phyloP scores from a whole-genome alignment of 37 sponge, comb jelly and placozoan genomes.

The Oopsacas minuta region DNA sequence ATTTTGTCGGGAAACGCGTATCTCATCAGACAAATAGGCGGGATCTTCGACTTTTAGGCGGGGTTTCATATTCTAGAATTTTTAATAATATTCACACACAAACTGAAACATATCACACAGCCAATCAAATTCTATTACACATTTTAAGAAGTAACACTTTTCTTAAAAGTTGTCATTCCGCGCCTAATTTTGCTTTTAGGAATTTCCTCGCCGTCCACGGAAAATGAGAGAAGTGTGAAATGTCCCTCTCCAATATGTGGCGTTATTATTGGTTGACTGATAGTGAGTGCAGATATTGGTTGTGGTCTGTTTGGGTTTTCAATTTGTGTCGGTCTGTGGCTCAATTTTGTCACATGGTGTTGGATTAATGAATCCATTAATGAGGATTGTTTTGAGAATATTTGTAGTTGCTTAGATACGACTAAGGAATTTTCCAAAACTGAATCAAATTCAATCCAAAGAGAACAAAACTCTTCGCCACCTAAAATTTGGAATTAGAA shows the following conservation, averaged over 20 bases:
- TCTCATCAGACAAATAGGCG: no score
- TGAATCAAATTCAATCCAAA: background rate
- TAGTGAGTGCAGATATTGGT: background rate
- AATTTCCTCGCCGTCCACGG: background rate
- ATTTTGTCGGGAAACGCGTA: no score
- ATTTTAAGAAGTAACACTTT: background rate
- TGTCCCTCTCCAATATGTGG: background rate
- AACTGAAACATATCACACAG: background rate
- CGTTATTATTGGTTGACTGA: background rate
- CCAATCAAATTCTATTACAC: background rate
- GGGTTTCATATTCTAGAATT: no score
- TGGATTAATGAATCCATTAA: background rate
- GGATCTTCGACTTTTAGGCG: no score
- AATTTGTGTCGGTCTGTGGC: background rate
- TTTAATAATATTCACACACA: background rate
- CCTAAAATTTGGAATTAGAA: background rate
- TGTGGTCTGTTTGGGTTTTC: background rate
- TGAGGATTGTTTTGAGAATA: constrained; percentile 1
- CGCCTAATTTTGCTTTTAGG: background rate
- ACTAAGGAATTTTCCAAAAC: background rate
- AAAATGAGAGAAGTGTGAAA: background rate
- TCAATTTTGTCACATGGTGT: background rate
- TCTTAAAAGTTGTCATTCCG: background rate
- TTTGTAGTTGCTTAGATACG: constrained; percentile 14
- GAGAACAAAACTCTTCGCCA: background rate